Percentiles rank a stretch among this genome's conserved stretches.
These are phyloP conservation scores for Caenorhabditis latens DNA, from an alignment of 1,140 invertebrate genomes.

Conservation along the genomic window DNA sequence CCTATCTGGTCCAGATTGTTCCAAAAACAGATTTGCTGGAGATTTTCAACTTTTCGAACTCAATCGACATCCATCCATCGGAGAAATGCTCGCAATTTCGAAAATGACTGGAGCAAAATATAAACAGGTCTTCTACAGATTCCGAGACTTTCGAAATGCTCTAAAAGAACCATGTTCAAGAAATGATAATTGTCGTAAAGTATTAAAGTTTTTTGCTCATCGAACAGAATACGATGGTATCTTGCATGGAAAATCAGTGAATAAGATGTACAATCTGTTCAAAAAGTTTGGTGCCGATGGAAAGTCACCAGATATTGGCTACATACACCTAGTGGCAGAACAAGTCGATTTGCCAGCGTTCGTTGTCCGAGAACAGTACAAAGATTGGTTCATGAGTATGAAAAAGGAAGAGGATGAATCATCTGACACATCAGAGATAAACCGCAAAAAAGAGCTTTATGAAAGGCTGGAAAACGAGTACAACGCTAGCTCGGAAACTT, in stretches of 20 bases:
- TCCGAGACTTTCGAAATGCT: conserved; percentile 3
- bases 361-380: not conserved
- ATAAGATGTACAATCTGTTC: not conserved
- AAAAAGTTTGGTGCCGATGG: not conserved
- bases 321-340: not conserved
- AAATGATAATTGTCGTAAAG: not conserved
- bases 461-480: not conserved
- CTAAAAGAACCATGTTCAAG: not conserved
- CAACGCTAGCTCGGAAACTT: not conserved
- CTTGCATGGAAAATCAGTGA: not conserved
- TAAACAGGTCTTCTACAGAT: not conserved
- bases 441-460: not conserved
- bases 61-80: no score
- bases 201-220: not conserved
- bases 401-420: not conserved
- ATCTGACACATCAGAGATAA: not conserved
- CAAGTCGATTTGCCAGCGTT: not conserved
- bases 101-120: no score
- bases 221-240: not conserved
- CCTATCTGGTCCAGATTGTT: no score
- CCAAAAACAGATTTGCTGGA: no score
- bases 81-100: no score
- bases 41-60: no score
- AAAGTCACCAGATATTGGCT: not conserved
- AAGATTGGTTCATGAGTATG: not conserved